Evolutionary conservation across 2,113 vertebrate genomes (phyloP).

Genomic region (Corvus hawaiiensis): DNA sequence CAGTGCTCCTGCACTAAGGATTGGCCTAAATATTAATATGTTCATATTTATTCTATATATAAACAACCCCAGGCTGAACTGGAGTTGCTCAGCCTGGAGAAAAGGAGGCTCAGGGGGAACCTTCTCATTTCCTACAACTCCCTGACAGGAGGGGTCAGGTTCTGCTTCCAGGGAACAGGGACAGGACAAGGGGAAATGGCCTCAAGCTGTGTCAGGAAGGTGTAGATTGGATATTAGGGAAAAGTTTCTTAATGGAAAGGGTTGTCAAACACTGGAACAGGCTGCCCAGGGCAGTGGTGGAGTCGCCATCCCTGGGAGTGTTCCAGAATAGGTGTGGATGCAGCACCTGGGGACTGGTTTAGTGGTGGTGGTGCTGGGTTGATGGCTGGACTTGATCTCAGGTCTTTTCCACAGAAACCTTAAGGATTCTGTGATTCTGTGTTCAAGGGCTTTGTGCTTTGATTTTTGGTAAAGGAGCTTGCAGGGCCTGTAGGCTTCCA

Average conservation of each 20-base stretch:
- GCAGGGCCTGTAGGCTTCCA: neutral
- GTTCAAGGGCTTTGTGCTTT: neutral
- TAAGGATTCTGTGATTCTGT: neutral
- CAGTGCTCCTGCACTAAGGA: neutral
- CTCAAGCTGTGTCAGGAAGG: neutral
- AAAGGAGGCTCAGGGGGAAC: neutral
- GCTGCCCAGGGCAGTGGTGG: neutral
- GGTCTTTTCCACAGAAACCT: neutral
- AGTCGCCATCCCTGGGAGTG: neutral
- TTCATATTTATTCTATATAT: neutral
- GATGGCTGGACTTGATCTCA: neutral
- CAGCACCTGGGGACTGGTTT: neutral
- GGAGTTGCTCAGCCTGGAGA: neutral
- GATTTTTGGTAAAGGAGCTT: neutral
- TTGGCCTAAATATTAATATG: neutral
- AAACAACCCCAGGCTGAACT: neutral
- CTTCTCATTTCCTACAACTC: neutral
- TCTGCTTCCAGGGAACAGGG: neutral
- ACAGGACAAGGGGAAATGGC: neutral
- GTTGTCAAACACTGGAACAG: neutral
- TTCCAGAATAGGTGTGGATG: neutral
- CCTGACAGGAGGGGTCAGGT: neutral
- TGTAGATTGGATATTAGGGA: neutral
- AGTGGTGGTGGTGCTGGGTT: neutral
- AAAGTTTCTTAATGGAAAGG: neutral